Percentiles rank a stretch among this genome's conserved stretches.
These are phyloP conservation scores for Candidula unifasciata DNA, from an alignment of 2,888 invertebrate species.

Conservation along the genomic window DNA sequence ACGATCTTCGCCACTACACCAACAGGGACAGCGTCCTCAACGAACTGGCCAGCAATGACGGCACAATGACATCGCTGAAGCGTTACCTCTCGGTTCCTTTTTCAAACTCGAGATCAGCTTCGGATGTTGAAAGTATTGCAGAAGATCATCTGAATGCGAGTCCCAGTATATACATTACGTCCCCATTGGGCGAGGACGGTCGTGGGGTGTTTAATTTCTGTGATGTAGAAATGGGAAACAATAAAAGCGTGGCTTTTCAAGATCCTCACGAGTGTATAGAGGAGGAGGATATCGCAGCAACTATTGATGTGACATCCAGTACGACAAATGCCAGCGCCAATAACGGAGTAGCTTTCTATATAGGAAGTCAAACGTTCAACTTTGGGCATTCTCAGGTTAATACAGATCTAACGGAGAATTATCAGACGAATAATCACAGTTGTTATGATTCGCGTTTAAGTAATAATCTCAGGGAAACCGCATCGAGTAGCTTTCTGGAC, in stretches of 20 bases:
- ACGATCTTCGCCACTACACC: conserved; percentile 56
- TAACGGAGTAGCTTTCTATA: conserved; percentile 36
- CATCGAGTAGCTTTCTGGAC: neutral
- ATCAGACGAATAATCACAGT: neutral
- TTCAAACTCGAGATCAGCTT: conserved; percentile 1
- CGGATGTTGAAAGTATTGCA: conserved; percentile 39
- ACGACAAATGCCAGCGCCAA: conserved; percentile 11
- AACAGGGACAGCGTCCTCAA: conserved; percentile 56
- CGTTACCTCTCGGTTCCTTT: conserved; percentile 55
- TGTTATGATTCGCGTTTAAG: neutral
- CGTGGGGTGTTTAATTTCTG: conserved; percentile 29
- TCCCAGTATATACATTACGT: conserved; percentile 51
- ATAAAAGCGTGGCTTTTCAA: neutral
- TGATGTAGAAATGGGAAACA: conserved; percentile 39
- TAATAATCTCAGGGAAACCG: conserved; percentile 7
- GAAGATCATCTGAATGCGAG: conserved; percentile 33
- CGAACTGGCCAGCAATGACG: conserved; percentile 55
- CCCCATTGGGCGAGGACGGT: conserved; percentile 44
- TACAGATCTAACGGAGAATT: neutral
- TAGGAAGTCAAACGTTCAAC: conserved; percentile 39
- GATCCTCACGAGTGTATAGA: neutral
- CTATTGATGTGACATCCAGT: conserved; percentile 13
- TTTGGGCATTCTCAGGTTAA: neutral
- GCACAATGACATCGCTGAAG: conserved; percentile 54
- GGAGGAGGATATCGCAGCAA: conserved; percentile 34